Conservation (phyloP, 2,888 invertebrate species). For the Panorpa germanica region DNA sequence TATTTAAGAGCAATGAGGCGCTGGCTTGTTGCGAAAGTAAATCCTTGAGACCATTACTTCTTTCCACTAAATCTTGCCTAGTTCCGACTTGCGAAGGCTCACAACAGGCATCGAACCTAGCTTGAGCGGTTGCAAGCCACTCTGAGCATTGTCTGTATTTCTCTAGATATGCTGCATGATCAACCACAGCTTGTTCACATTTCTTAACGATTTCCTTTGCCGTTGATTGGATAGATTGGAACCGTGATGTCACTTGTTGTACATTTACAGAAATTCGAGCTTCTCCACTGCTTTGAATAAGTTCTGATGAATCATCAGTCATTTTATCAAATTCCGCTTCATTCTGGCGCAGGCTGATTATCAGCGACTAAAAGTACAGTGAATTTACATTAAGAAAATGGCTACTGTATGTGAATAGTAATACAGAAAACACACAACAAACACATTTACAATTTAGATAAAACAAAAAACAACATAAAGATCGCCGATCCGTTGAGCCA, state of each 20-base stretch:
- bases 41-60: conserved; percentile 51
- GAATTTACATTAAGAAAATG: conserved; percentile 10
- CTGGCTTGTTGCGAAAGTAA: conserved; percentile 55
- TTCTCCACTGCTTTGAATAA: conserved; percentile 71
- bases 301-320: conserved; percentile 67
- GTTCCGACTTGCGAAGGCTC: conserved; percentile 40
- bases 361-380: conserved; percentile 40
- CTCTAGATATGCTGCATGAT: conserved; percentile 61
- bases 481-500: conserved; percentile 6
- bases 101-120: conserved; percentile 46
- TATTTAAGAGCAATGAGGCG: conserved; percentile 57
- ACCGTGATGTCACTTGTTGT: conserved; percentile 76
- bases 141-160: conserved; percentile 71
- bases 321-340: conserved; percentile 76
- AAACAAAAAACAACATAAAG: conserved; percentile 3
- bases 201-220: conserved; percentile 82
- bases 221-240: conserved; percentile 76
- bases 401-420: conserved; percentile 7
- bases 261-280: conserved; percentile 71
- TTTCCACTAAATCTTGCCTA: conserved; percentile 47
- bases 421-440: conserved; percentile 12
- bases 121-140: conserved; percentile 59
- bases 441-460: conserved; percentile 12
- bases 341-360: conserved; percentile 60
- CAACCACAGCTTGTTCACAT: conserved; percentile 72